These are phyloP conservation scores for Dendrocincla fuliginosa DNA, from an alignment of 2,797 vertebrate genomes.

Conservation along the genomic window DNA sequence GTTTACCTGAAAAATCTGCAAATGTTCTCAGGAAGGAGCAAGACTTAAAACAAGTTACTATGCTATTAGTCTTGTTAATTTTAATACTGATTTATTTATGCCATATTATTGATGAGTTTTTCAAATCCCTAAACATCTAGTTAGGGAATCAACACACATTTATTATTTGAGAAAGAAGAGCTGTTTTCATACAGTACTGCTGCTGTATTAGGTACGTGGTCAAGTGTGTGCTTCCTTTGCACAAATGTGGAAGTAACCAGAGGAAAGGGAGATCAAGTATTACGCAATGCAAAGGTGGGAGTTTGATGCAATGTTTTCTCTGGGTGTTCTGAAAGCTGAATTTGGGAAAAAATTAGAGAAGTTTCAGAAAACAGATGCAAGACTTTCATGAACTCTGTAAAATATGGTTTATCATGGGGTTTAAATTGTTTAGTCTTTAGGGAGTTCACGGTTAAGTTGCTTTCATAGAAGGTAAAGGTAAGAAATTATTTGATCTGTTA, in stretches of 20 bases:
- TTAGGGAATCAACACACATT: neutral
- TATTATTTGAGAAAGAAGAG: neutral
- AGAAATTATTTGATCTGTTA: neutral
- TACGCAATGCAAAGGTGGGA: accelerated
- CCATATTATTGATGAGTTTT: neutral
- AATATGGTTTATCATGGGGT: neutral
- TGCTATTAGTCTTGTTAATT: neutral
- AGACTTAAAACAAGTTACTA: neutral
- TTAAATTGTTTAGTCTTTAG: neutral
- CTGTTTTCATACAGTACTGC: accelerated
- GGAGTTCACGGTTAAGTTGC: neutral
- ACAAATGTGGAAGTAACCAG: neutral
- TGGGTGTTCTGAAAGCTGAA: neutral
- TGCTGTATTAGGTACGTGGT: neutral
- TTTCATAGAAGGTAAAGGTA: neutral
- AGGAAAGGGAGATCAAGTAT: neutral
- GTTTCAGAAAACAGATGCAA: neutral
- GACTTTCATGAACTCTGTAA: neutral
- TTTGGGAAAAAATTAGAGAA: neutral
- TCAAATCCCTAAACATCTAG: neutral
- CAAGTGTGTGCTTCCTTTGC: neutral
- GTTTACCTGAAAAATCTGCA: neutral
- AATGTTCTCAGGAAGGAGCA: neutral
- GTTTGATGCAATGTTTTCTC: neutral
- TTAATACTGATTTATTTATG: neutral